A percentile compares a stretch with the other conserved stretches of the same genome.
phyloP scores from a whole-genome alignment of 1,140 invertebrate species.

The Apis laboriosa region DNA sequence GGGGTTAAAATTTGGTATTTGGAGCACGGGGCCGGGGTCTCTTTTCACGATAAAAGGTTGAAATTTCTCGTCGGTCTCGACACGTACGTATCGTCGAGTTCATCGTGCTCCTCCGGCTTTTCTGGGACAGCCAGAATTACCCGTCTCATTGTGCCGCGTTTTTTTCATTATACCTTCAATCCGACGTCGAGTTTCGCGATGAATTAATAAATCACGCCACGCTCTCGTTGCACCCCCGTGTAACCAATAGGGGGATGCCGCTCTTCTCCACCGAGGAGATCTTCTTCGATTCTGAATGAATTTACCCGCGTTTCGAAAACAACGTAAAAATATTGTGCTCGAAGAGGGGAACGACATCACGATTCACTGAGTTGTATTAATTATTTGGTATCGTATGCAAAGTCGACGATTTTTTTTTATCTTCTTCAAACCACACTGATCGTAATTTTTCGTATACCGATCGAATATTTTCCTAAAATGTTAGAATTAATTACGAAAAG shows the following conservation, averaged over 20 bases:
- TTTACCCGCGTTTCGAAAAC: no score
- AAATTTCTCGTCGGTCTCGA: conserved; percentile 22
- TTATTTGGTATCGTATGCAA: no score
- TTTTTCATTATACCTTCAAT: conserved; percentile 35
- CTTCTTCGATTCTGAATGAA: no score
- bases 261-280: not conserved
- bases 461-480: no score
- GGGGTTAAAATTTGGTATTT: not conserved
- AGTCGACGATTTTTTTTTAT: no score
- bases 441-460: no score
- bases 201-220: conserved; percentile 45
- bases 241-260: not conserved
- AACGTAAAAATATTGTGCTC: no score
- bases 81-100: conserved; percentile 25
- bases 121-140: conserved; percentile 41
- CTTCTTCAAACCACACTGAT: no score
- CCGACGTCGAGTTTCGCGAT: conserved; percentile 31
- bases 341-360: no score
- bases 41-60: conserved; percentile 30
- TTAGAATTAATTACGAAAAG: no score
- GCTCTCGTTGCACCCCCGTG: not conserved
- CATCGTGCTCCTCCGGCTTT: conserved; percentile 29
- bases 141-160: conserved; percentile 24
- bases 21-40: conserved; percentile 2
- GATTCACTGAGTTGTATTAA: no score